Conservation (phyloP, 2,888 invertebrate species). For the Acanthosoma haemorrhoidale region DNA sequence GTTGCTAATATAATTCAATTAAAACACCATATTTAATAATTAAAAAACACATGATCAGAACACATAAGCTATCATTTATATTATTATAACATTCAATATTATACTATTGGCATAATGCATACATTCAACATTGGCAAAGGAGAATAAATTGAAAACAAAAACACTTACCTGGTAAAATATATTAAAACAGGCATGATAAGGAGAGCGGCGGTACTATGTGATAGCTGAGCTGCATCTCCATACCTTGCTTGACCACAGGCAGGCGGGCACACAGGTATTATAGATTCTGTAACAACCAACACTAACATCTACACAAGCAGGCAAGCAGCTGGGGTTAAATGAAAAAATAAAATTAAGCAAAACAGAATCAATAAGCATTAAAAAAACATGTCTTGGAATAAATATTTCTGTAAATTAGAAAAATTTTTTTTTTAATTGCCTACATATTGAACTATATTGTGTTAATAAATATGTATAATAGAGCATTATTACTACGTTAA, state of each 20-base stretch:
- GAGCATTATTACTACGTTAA: too few relatives aligned
- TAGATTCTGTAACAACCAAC: conserved; percentile 62
- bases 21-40: too few relatives aligned
- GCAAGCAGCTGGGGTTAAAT: conserved; percentile 22
- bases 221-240: conserved; percentile 53
- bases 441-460: too few relatives aligned
- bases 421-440: too few relatives aligned
- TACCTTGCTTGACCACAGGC: conserved; percentile 72
- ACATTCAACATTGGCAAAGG: neutral
- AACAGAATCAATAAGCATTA: neutral
- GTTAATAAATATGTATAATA: too few relatives aligned
- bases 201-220: conserved; percentile 49
- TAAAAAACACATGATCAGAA: neutral
- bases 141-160: conserved; percentile 40
- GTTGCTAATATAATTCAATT: too few relatives aligned
- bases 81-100: neutral
- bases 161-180: conserved; percentile 22
- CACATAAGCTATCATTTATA: neutral
- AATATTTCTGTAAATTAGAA: neutral
- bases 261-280: conserved; percentile 88
- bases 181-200: conserved; percentile 22
- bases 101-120: neutral
- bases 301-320: conserved; percentile 29
- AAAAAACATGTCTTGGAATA: neutral
- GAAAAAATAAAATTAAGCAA: neutral